phyloP scores from a whole-genome alignment of 2,113 vertebrate genomes.

The Isichthys henryi region DNA sequence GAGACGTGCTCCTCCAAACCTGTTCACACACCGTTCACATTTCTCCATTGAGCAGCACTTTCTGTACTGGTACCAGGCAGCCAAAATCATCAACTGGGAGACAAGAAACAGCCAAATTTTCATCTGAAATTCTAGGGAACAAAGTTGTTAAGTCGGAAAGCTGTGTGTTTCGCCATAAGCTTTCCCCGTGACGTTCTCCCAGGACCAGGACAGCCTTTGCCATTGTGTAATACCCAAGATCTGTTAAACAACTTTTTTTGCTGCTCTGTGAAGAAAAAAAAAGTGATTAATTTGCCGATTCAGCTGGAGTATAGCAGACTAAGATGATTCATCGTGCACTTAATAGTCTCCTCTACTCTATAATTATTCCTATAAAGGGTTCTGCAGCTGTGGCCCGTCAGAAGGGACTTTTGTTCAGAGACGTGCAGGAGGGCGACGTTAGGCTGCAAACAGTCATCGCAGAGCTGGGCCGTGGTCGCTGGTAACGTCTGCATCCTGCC shows the following conservation, averaged over 20 bases:
- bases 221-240: background rate
- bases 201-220: background rate
- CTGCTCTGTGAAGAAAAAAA: background rate
- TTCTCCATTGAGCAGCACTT: background rate
- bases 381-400: constrained; percentile 39
- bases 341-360: constrained; percentile 32
- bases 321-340: constrained; percentile 44
- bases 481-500: background rate
- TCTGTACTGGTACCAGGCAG: background rate
- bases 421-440: background rate
- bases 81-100: background rate
- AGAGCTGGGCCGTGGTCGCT: constrained; percentile 10
- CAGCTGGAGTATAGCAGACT: constrained; percentile 34
- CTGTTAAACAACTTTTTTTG: background rate
- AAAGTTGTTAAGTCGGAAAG: background rate
- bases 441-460: background rate
- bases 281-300: constrained; percentile 37
- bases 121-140: background rate
- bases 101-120: background rate
- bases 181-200: background rate
- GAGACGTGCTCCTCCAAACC: background rate
- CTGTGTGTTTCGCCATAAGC: background rate
- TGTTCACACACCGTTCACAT: background rate
- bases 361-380: constrained; percentile 44
- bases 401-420: constrained; percentile 35